phyloP scores from a whole-genome alignment of 2,797 vertebrate species.

The Octomys mimax region DNA sequence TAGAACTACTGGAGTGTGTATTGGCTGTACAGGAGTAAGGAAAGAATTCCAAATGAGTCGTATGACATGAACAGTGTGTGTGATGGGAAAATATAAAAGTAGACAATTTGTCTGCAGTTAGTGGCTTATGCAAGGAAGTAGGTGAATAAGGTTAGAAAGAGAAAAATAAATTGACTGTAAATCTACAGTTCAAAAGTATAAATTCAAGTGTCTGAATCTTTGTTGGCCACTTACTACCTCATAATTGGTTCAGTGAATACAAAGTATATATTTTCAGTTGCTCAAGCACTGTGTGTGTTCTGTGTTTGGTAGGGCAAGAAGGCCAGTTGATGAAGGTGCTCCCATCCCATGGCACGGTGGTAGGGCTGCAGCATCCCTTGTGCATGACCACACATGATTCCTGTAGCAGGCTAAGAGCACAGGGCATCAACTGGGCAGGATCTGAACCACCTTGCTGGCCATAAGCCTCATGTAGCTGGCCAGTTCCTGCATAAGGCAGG shows the following conservation, averaged over 20 bases:
- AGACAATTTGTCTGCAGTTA: background rate
- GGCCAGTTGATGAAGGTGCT: background rate
- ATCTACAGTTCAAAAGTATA: background rate
- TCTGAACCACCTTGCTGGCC: background rate
- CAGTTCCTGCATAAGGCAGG: background rate
- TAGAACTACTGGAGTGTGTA: background rate
- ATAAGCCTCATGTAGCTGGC: background rate
- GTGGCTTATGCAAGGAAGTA: background rate
- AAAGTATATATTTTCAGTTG: background rate
- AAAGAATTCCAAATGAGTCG: background rate
- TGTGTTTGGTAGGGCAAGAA: background rate
- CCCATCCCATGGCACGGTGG: fast-evolving
- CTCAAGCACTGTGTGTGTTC: background rate
- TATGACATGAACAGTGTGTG: background rate
- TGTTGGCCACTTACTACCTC: background rate
- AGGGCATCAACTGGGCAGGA: background rate
- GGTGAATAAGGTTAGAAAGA: background rate
- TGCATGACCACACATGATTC: background rate
- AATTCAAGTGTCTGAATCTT: background rate
- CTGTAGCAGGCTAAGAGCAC: background rate
- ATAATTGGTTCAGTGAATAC: background rate
- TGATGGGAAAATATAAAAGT: background rate
- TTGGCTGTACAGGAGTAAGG: background rate
- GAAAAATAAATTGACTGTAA: background rate
- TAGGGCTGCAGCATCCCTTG: background rate